A percentile compares a stretch with the other conserved stretches of the same genome.
Evolutionary conservation across 1,140 invertebrate species (phyloP).

Genomic region (Pseudachorutes palmiensis): DNA sequence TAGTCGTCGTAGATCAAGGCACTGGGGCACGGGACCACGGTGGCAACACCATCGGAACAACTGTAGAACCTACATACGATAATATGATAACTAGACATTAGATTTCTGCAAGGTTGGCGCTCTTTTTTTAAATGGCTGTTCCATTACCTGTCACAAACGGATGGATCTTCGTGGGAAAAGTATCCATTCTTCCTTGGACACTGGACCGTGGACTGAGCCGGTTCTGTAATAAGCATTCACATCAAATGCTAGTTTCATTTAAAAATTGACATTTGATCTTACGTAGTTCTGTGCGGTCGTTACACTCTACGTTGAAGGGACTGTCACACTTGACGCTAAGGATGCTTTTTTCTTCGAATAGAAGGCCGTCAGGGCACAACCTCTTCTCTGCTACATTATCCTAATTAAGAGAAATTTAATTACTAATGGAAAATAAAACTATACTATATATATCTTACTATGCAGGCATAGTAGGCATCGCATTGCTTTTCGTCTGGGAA

Average conservation of each 20-base stretch:
- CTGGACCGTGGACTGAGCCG: conserved; percentile 37
- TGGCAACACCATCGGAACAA: conserved; percentile 49
- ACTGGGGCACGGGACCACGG: conserved; percentile 64
- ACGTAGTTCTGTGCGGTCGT: conserved; percentile 63
- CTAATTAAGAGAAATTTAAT: conserved; percentile 58
- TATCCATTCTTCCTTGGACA: conserved; percentile 69
- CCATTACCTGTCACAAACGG: conserved; percentile 70
- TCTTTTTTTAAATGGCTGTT: conserved; percentile 48
- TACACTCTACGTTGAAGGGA: conserved; percentile 63
- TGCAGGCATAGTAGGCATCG: conserved; percentile 47
- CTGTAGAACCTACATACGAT: conserved; percentile 74
- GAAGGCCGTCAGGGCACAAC: conserved; percentile 70
- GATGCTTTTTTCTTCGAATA: conserved; percentile 66
- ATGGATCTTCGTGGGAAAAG: conserved; percentile 66
- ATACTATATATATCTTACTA: conserved; percentile 5
- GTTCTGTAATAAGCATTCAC: conserved; percentile 21
- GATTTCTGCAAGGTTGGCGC: too few species aligned
- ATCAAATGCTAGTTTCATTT: conserved; percentile 2
- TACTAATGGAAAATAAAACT: conserved; percentile 1
- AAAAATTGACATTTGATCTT: conserved; percentile 43
- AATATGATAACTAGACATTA: too few species aligned
- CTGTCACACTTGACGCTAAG: conserved; percentile 68
- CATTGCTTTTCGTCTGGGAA: conserved; percentile 68
- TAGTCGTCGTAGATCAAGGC: conserved; percentile 71
- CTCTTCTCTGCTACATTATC: conserved; percentile 58